phyloP scores from a whole-genome alignment of 35 echinoderm and acorn worm species.

The Ophioderma brevispina region DNA sequence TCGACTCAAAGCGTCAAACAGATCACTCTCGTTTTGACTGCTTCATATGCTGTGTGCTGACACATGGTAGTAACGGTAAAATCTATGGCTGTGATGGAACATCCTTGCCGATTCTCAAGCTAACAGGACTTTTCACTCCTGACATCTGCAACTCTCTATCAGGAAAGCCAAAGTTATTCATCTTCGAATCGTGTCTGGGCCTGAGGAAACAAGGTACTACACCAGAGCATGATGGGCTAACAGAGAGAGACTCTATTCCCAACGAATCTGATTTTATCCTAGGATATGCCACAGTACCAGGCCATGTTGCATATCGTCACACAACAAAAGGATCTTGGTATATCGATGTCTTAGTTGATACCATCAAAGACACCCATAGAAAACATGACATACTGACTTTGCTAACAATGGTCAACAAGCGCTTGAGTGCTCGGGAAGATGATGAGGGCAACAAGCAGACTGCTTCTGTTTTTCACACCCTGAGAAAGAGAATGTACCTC shows the following conservation, averaged over 20 bases:
- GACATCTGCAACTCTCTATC: background rate
- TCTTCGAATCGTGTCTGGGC: background rate
- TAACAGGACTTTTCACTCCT: background rate
- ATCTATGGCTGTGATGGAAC: background rate
- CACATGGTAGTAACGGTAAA: background rate
- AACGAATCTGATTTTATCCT: conserved; percentile 61
- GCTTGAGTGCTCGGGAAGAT: background rate
- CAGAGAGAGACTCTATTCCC: conserved; percentile 9
- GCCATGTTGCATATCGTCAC: conserved; percentile 38
- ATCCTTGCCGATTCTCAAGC: background rate
- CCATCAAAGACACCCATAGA: background rate
- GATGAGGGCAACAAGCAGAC: background rate
- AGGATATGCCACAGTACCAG: conserved; percentile 55
- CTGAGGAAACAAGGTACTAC: background rate
- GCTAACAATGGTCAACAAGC: background rate
- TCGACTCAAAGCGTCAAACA: background rate
- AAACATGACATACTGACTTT: background rate
- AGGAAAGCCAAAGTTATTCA: background rate
- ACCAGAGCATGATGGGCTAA: background rate
- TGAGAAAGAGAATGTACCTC: background rate
- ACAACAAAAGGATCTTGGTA: conserved; percentile 37
- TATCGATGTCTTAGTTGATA: conserved; percentile 22
- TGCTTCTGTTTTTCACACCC: background rate
- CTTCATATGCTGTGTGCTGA: conserved; percentile 32
- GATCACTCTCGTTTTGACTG: conserved; percentile 19